These are phyloP conservation scores for Piaya cayana DNA, from an alignment of 2,113 vertebrate genomes.

Conservation along the genomic window DNA sequence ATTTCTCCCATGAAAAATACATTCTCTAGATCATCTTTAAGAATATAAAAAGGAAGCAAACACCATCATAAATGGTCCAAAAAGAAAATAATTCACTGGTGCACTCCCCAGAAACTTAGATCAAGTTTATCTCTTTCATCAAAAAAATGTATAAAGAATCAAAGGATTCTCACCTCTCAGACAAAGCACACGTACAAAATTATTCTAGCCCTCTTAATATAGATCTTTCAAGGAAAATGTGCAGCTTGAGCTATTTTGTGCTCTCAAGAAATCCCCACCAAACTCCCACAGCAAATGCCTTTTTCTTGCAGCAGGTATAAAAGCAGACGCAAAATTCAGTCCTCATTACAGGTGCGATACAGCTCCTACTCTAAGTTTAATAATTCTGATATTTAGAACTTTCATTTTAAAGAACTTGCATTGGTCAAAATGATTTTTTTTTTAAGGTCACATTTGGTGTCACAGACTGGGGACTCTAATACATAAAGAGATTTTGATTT, in stretches of 20 bases:
- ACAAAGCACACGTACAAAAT: background rate
- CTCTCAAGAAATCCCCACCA: background rate
- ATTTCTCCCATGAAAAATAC: background rate
- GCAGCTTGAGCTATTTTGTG: background rate
- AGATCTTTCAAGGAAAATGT: background rate
- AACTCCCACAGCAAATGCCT: background rate
- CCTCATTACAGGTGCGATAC: background rate
- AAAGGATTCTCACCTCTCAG: background rate
- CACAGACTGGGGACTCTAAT: background rate
- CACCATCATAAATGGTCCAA: background rate
- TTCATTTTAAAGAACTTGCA: background rate
- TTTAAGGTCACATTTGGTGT: background rate
- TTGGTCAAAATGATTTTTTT: background rate
- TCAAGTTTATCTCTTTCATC: background rate
- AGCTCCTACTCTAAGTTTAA: background rate
- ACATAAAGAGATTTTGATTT: background rate
- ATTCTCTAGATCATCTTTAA: background rate
- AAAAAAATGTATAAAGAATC: background rate
- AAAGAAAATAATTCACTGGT: background rate
- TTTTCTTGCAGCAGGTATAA: background rate
- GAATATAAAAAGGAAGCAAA: background rate
- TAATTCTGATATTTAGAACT: background rate
- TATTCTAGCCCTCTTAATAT: background rate
- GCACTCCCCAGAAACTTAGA: background rate
- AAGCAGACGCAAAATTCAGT: background rate